phyloP scores from a whole-genome alignment of 2,888 invertebrate genomes.

The Amiota mariae region DNA sequence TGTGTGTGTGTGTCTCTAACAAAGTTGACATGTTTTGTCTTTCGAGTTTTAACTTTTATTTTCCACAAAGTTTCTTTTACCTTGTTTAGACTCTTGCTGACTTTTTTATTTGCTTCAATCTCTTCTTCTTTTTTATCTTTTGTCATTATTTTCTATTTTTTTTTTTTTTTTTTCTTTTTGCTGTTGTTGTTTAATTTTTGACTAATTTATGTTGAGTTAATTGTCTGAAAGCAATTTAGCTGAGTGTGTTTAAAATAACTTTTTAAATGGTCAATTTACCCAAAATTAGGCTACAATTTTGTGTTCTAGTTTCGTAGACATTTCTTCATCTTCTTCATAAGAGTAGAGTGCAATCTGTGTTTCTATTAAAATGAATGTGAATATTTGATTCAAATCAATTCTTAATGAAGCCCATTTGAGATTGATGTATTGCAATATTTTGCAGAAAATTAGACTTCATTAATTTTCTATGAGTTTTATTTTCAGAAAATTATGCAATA shows the following conservation, averaged over 20 bases:
- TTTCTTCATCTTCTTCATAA: background rate
- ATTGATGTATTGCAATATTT: too few relatives aligned
- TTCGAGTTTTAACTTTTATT: conserved; percentile 16
- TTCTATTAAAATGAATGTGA: conserved; percentile 32
- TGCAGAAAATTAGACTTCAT: too few relatives aligned
- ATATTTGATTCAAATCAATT: too few relatives aligned
- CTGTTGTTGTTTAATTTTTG: conserved; percentile 42
- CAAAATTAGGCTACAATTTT: background rate
- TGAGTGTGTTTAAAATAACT: too few relatives aligned
- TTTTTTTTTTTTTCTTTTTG: conserved; percentile 34
- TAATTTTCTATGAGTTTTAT: too few relatives aligned
- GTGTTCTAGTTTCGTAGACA: background rate
- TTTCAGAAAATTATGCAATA: too few relatives aligned
- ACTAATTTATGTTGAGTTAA: conserved; percentile 35
- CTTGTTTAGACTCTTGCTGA: background rate
- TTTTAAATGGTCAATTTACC: background rate
- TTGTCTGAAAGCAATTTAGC: background rate
- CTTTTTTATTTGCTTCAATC: background rate
- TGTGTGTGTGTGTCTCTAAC: conserved; percentile 23
- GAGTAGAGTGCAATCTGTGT: conserved; percentile 28
- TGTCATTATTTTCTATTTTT: too few relatives aligned
- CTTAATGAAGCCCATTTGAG: too few relatives aligned
- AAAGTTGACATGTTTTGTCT: conserved; percentile 35
- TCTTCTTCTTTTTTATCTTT: too few relatives aligned
- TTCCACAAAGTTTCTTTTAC: background rate